A percentile compares a stretch with the other conserved stretches of the same genome.
These are phyloP conservation scores for Alectura lathami DNA, from an alignment of 2,113 vertebrate species.

Conservation along the genomic window DNA sequence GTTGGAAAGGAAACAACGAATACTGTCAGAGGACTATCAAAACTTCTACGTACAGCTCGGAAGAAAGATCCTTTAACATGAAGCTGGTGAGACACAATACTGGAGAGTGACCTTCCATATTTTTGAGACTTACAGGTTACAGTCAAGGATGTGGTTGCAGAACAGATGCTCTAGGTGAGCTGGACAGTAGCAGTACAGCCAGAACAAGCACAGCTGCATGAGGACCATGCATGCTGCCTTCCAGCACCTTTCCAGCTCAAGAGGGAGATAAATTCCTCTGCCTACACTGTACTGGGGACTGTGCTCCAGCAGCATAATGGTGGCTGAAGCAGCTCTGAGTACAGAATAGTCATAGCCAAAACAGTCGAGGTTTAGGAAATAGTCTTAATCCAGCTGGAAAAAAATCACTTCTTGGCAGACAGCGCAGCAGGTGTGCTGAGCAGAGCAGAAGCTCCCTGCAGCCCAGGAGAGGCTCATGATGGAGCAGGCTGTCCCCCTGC, in stretches of 20 bases:
- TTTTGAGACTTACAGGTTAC: background rate
- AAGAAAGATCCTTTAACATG: background rate
- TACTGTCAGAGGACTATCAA: background rate
- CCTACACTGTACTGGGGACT: background rate
- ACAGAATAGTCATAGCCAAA: background rate
- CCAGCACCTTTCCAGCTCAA: background rate
- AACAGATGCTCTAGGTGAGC: background rate
- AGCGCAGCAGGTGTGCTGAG: too few relatives aligned
- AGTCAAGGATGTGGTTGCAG: fast-evolving
- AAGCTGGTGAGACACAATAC: background rate
- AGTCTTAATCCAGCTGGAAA: fast-evolving
- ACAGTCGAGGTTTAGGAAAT: background rate
- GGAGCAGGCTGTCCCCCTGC: too few relatives aligned
- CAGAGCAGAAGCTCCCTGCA: too few relatives aligned
- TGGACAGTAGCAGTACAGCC: background rate
- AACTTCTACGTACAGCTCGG: fast-evolving
- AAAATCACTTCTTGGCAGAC: background rate
- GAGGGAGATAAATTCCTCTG: background rate
- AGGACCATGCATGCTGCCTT: fast-evolving
- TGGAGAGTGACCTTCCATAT: background rate
- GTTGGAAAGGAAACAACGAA: background rate
- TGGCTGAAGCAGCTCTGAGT: background rate
- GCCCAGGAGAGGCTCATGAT: too few relatives aligned
- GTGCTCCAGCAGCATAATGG: fast-evolving
- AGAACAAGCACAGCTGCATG: background rate